Conservation (phyloP, 35 echinoderm and acorn worm genomes). For the Amphiura filiformis region DNA sequence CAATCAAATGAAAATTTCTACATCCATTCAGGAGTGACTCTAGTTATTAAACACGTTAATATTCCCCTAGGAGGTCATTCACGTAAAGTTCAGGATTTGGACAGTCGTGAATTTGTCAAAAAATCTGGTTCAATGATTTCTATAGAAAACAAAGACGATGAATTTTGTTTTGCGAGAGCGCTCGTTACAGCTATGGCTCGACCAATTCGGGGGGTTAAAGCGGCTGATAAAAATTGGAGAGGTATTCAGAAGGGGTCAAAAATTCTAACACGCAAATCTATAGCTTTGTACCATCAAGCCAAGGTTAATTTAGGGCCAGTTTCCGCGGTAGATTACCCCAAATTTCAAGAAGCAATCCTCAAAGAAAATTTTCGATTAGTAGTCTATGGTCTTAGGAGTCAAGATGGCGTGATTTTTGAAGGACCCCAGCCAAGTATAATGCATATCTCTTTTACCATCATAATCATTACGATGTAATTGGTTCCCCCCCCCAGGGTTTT, state of each 20-base stretch:
- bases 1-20: constrained; percentile 43
- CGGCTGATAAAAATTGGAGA: not conserved
- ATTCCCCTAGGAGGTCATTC: constrained; percentile 25
- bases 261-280: constrained; percentile 25
- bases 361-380: constrained; percentile 38
- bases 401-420: constrained; percentile 41
- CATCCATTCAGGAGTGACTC: constrained; percentile 12
- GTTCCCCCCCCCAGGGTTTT: constrained; percentile 38
- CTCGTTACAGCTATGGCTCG: constrained; percentile 57
- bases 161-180: constrained; percentile 59
- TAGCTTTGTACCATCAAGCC: constrained; percentile 43
- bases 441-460: constrained; percentile 51
- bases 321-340: constrained; percentile 36
- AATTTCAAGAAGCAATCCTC: constrained; percentile 36
- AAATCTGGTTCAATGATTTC: not conserved
- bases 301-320: constrained; percentile 40
- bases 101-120: not conserved
- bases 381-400: constrained; percentile 29
- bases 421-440: constrained; percentile 24
- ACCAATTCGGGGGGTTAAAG: constrained; percentile 9
- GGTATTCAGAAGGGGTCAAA: not conserved
- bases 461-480: constrained; percentile 59
- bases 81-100: not conserved
- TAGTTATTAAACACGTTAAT: constrained; percentile 44
- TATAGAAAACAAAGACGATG: constrained; percentile 18